Percentiles rank a stretch among this genome's conserved stretches.
These are phyloP conservation scores for Laterallus jamaicensis DNA, from an alignment of 2,113 vertebrate genomes.

Conservation along the genomic window DNA sequence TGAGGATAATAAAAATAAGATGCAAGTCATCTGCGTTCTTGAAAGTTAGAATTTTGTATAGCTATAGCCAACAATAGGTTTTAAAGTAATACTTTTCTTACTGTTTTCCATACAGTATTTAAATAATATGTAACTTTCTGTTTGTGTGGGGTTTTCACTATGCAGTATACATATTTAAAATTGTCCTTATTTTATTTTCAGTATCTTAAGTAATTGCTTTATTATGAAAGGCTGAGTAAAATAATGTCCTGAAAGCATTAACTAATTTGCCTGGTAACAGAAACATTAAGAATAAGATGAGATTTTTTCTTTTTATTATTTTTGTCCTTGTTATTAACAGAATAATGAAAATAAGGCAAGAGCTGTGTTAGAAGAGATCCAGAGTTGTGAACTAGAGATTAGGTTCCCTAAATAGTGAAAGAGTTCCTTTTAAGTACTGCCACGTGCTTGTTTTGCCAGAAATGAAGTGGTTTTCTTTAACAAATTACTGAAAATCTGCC, in stretches of 20 bases:
- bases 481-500: slow-evolving; percentile 18
- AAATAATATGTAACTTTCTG: slow-evolving; percentile 39
- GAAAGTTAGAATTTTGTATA: slow-evolving; percentile 54
- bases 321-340: not conserved
- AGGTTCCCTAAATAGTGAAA: slow-evolving; percentile 37
- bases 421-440: slow-evolving; percentile 36
- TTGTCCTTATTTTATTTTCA: slow-evolving; percentile 60
- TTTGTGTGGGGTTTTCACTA: slow-evolving; percentile 9
- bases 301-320: slow-evolving; percentile 2
- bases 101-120: slow-evolving; percentile 55
- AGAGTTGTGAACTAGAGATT: slow-evolving; percentile 44
- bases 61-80: slow-evolving; percentile 49
- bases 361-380: slow-evolving; percentile 57
- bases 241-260: slow-evolving; percentile 59
- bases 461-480: slow-evolving; percentile 41
- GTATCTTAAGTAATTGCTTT: slow-evolving; percentile 51
- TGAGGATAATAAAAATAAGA: slow-evolving; percentile 60
- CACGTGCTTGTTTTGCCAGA: slow-evolving; percentile 44
- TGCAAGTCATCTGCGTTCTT: slow-evolving; percentile 50
- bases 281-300: slow-evolving; percentile 59
- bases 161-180: slow-evolving; percentile 44
- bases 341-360: slow-evolving; percentile 62
- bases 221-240: slow-evolving; percentile 40
- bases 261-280: slow-evolving; percentile 61
- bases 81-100: slow-evolving; percentile 57